phyloP scores from a whole-genome alignment of 2,113 vertebrate species.

The Chloroceryle aenea region DNA sequence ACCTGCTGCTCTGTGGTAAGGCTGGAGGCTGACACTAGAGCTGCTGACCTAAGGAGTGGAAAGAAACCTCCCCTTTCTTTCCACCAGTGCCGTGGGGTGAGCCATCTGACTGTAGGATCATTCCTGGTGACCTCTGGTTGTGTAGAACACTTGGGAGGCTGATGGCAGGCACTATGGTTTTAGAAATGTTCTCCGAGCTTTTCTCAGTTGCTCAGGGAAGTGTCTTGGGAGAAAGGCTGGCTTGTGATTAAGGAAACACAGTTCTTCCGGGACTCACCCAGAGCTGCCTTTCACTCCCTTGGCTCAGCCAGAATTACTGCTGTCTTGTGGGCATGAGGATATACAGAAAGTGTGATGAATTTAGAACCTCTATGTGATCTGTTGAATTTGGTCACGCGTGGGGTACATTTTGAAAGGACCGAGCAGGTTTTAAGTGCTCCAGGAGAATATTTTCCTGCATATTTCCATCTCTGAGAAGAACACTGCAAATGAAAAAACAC shows the following conservation, averaged over 20 bases:
- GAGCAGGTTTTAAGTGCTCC: background rate
- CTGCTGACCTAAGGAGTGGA: background rate
- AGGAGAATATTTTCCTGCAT: background rate
- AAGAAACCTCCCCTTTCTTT: background rate
- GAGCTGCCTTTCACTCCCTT: background rate
- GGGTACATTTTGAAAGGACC: background rate
- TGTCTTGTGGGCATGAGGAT: background rate
- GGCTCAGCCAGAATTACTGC: background rate
- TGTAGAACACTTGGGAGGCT: background rate
- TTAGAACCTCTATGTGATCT: background rate
- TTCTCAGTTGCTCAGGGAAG: background rate
- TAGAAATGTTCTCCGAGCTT: background rate
- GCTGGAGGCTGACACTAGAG: background rate
- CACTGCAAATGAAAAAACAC: background rate
- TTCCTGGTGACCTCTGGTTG: background rate
- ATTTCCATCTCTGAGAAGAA: background rate
- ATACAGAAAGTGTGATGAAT: background rate
- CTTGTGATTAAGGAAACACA: background rate
- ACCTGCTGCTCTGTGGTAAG: background rate
- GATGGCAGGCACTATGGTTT: background rate
- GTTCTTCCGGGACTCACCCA: background rate
- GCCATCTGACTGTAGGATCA: background rate
- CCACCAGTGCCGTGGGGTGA: background rate
- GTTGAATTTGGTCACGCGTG: rapidly evolving
- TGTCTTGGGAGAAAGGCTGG: background rate